These are phyloP conservation scores for Steatornis caripensis DNA, from an alignment of 2,113 vertebrate genomes.

Conservation along the genomic window DNA sequence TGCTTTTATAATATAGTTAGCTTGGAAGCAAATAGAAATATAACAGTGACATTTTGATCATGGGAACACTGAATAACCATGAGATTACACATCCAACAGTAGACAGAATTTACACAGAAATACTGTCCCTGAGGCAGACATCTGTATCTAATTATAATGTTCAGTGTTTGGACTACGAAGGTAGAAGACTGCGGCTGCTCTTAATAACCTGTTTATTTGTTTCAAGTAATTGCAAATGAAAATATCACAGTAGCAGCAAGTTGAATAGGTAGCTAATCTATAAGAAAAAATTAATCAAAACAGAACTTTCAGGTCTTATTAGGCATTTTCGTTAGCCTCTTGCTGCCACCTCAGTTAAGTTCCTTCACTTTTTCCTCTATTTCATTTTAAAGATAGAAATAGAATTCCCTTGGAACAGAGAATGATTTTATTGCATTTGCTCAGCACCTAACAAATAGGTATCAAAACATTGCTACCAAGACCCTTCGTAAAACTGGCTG, in stretches of 20 bases:
- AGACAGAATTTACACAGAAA: background rate
- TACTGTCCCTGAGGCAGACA: background rate
- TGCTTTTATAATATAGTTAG: background rate
- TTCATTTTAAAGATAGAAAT: background rate
- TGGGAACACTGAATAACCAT: background rate
- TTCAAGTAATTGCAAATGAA: background rate
- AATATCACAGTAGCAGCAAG: background rate
- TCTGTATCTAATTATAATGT: background rate
- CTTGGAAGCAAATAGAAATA: constrained; percentile 6
- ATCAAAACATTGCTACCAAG: background rate
- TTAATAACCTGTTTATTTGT: background rate
- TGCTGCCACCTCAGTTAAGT: background rate
- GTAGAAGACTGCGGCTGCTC: background rate
- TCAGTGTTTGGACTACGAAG: background rate
- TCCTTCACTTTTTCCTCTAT: background rate
- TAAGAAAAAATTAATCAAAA: background rate
- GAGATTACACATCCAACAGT: background rate
- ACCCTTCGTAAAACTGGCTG: background rate
- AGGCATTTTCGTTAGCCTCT: background rate
- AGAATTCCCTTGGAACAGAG: background rate
- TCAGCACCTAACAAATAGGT: background rate
- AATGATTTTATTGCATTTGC: background rate
- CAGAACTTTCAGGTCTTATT: background rate
- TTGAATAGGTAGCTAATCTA: background rate
- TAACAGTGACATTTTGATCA: background rate